Percentiles rank a stretch among this genome's conserved stretches.
phyloP scores from a whole-genome alignment of 2,113 vertebrate genomes.

The Nyctereutes procyonoides region DNA sequence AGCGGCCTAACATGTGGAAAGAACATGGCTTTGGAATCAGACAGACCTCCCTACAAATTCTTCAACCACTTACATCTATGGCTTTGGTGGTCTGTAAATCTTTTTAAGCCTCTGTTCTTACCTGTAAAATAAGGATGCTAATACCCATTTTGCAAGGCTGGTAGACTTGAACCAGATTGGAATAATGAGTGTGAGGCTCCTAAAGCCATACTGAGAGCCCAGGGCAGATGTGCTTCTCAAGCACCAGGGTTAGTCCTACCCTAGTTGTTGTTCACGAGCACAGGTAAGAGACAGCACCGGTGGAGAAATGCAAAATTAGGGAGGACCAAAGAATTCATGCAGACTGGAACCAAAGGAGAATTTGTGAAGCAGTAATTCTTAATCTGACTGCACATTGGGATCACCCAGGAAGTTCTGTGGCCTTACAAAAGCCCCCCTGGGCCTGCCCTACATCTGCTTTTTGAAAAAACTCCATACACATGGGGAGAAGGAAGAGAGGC shows the following conservation, averaged over 20 bases:
- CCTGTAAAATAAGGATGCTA: background rate
- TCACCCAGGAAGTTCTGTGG: background rate
- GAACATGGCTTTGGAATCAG: background rate
- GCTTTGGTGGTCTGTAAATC: background rate
- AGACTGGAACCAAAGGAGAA: background rate
- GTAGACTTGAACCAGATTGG: background rate
- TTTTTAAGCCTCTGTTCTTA: background rate
- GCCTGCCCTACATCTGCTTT: background rate
- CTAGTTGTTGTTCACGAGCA: background rate
- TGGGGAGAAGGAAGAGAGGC: background rate
- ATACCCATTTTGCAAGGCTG: background rate
- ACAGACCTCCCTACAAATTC: background rate
- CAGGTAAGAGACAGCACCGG: background rate
- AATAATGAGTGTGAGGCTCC: background rate
- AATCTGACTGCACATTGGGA: background rate
- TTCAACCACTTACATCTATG: background rate
- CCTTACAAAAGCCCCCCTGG: background rate
- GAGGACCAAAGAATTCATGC: background rate
- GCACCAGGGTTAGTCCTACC: background rate
- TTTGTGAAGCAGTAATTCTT: background rate
- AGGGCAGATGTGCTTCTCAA: background rate
- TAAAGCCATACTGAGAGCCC: background rate
- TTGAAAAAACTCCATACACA: background rate
- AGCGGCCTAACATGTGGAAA: background rate
- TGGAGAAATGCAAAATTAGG: background rate